Evolutionary conservation across 2,888 invertebrate species (phyloP).

Genomic region (Amphiduros pacificus): DNA sequence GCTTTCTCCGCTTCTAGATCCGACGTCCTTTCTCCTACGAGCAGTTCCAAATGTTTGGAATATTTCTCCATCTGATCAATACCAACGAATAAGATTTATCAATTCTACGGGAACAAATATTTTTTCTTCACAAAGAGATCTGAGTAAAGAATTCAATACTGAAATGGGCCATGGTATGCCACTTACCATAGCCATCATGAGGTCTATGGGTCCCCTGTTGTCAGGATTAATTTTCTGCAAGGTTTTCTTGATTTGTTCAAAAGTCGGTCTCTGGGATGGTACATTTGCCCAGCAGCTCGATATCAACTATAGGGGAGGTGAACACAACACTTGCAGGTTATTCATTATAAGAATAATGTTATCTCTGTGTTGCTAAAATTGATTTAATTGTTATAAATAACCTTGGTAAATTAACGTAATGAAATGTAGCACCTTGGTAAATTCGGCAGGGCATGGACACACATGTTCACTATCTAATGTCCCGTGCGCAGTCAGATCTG

Average conservation of each 20-base stretch:
- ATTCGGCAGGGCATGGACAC: constrained; percentile 39
- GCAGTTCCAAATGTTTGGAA: constrained; percentile 44
- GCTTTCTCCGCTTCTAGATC: constrained; percentile 46
- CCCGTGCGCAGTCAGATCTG: constrained; percentile 31
- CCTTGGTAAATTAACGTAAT: too few species aligned
- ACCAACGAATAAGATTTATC: background rate
- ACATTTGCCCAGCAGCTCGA: constrained; percentile 34
- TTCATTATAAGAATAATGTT: too few species aligned
- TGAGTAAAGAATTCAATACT: too few species aligned
- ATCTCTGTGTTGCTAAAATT: too few species aligned
- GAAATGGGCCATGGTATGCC: too few species aligned
- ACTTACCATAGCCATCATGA: constrained; percentile 52
- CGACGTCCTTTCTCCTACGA: constrained; percentile 44
- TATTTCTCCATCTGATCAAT: constrained; percentile 47
- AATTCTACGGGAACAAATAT: background rate
- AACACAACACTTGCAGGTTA: too few species aligned
- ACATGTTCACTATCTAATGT: constrained; percentile 36
- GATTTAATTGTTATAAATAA: too few species aligned
- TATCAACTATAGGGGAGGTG: too few species aligned
- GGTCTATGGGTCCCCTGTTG: constrained; percentile 47
- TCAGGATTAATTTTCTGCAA: constrained; percentile 45
- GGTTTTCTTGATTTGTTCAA: constrained; percentile 38
- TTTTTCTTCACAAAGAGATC: background rate
- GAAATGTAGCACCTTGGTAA: too few species aligned
- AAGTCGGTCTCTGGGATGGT: constrained; percentile 36